Evolutionary conservation across 2,113 vertebrate genomes (phyloP).

Genomic region (Mirounga angustirostris): DNA sequence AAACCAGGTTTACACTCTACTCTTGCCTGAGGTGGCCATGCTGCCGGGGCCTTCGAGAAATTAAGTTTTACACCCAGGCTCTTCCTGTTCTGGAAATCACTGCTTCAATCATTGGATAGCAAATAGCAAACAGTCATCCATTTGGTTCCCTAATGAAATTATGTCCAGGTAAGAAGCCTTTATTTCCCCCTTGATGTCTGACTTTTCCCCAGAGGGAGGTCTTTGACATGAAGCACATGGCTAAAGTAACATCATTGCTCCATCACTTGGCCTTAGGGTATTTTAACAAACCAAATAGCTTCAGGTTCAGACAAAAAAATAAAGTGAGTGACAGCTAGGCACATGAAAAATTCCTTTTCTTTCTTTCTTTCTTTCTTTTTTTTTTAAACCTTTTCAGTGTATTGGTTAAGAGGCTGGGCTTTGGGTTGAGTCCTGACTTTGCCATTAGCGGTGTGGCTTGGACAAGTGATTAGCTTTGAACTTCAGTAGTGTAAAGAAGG

Average conservation of each 20-base stretch:
- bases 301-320: slow-evolving; percentile 24
- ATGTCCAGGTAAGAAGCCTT: slow-evolving; percentile 72
- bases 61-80: slow-evolving; percentile 73
- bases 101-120: slow-evolving; percentile 40
- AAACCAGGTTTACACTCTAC: neutral
- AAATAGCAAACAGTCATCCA: slow-evolving; percentile 43
- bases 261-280: slow-evolving; percentile 43
- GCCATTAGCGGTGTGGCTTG: neutral
- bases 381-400: neutral
- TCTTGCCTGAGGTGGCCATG: neutral
- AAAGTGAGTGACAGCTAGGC: neutral
- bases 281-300: slow-evolving; percentile 57
- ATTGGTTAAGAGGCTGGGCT: neutral
- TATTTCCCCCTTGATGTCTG: slow-evolving; percentile 57
- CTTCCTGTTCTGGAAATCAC: slow-evolving; percentile 76
- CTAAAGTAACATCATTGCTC: slow-evolving; percentile 33
- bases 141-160: slow-evolving; percentile 70
- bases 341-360: neutral
- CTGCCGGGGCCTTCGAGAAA: slow-evolving; percentile 50
- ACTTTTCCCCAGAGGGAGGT: slow-evolving; percentile 56
- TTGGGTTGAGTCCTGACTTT: neutral
- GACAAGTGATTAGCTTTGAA: neutral
- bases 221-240: slow-evolving; percentile 71
- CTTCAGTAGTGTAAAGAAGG: neutral
- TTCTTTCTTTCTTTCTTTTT: neutral